Evolutionary conservation across 2,888 invertebrate species (phyloP), one percentile per base, ranked within the genome.

Genomic region (Thecocarcelia acutangulata): DNA sequence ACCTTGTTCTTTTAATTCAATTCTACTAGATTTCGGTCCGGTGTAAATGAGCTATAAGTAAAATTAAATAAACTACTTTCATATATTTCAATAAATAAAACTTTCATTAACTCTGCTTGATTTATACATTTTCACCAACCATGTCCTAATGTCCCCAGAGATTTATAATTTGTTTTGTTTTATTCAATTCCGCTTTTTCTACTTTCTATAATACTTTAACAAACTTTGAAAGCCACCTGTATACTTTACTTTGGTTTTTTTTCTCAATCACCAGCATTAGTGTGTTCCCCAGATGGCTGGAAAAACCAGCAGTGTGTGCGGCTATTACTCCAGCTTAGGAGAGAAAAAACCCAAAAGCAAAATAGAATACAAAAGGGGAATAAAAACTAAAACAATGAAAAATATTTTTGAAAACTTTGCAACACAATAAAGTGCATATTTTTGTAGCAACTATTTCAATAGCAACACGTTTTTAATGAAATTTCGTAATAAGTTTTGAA

Each of bases 141-240:
- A 8, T 9, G 33, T 9, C 33, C 33, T 9, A 3, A 9, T 3
- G 33, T 33, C 8, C 8, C 33, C 4, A 33, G 4, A 33, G 33
- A 8, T 9, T 33, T 33, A 33, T 33, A 33, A 33, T 33, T 33
- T 33, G 9, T 33, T 54, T 54, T 54, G 15, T 54, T 54, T 15
- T 19, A 50, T 64, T n/a, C 6, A 3, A 33, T 33, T 52, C 21
- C 8, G 13, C 13, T 50, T 64, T 21, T 61, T n/a, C 24, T 28
- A 21, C 6, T 48, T 28, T 46, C 17, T 15, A n/a, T 46, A 46
- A 61, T 46, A 9, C 28, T 61, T 17, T 17, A 17, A 5, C 13
- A 46, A n/a, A 33, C 13, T 66, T 56, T 28, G 3, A 15, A n/a
- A 69, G 46, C 58, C 70, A 59, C 15, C 48, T 3, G 21, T 6